A percentile compares a stretch with the other conserved stretches of the same genome.
Conservation (phyloP, 2,113 vertebrate genomes). For the Salvelinus fontinalis region DNA sequence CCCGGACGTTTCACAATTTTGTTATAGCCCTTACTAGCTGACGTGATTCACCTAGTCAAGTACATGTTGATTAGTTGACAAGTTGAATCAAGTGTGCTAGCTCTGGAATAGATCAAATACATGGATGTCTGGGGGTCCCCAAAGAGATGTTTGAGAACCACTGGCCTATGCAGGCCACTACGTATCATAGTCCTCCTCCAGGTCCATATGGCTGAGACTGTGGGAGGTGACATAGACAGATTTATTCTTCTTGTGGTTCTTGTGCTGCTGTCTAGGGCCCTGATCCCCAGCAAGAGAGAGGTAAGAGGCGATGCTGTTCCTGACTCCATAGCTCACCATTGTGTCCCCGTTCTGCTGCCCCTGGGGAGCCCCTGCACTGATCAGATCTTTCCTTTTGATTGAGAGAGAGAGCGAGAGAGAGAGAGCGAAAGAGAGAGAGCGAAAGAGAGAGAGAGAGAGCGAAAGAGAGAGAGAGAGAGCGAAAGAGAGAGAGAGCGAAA, state of each 20-base stretch:
- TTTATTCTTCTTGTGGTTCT: conserved; percentile 61
- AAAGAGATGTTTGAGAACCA: too few species aligned
- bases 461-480: neutral
- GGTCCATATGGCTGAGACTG: conserved; percentile 5
- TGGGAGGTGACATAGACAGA: conserved; percentile 61
- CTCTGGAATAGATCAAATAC: too few species aligned
- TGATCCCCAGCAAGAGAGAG: conserved; percentile 78
- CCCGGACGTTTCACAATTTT: too few species aligned
- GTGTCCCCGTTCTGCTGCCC: conserved; percentile 65
- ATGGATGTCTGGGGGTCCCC: too few species aligned
- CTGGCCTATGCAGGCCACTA: too few species aligned
- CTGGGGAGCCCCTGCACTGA: conserved; percentile 49
- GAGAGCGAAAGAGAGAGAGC: neutral
- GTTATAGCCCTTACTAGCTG: too few species aligned
- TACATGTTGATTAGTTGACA: too few species aligned
- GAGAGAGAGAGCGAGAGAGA: neutral
- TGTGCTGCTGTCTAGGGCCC: neutral
- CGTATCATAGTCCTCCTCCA: conserved; percentile 39
- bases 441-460: neutral
- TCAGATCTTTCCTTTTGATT: conserved; percentile 70
- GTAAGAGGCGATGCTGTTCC: conserved; percentile 92
- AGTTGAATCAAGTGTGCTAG: too few species aligned
- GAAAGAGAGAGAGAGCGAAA: too few species aligned
- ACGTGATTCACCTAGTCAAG: too few species aligned
- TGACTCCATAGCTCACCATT: conserved; percentile 88